Evolutionary conservation across 1,140 invertebrate genomes (phyloP), one percentile per base, ranked within the genome.

Genomic region (Lasaia peninsularis): DNA sequence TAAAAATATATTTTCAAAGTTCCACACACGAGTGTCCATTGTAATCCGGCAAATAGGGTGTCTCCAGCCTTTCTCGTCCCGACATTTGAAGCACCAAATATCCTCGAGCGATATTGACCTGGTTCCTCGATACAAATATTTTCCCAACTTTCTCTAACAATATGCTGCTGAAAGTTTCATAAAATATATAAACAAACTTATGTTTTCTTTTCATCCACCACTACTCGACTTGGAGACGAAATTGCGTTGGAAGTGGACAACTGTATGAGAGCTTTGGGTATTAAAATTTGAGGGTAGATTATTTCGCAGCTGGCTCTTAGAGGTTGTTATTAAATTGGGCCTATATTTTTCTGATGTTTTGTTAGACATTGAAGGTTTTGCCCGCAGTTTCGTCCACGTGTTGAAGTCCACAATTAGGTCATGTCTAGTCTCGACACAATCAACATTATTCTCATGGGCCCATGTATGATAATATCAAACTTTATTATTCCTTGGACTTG

Each of bases 141-240:
- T 55, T 11, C 14, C 34, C 32, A 32, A 57, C 31, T 24, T 57
- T 48, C 28, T 18, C 44, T 20, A 12, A 57, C 56, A 57, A 57
- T 50, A 57, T 57, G 56, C 33, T 20, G 18, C 55, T 57, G 32
- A 57, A 48, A 57, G 32, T 57, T 57, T 57, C 55, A 49, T 57
- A 32, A 40, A 40, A 44, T 44, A 44, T 21, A 50, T 57, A 51
- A 50, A 57, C 31, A 51, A 57, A 32, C 31, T 34, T 34, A 18
- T 50, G 56, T 50, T 57, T 50, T 51, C 56, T 51, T 50, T 57
- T 49, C 44, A 50, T 51, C 21, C n/a, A 16, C 40, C 40, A 20
- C 40, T 44, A 44, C 40, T 44, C 40, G 4, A 44, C 14, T 44
- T 20, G 40, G 9, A 44, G 16, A 44, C 1, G 40, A 44, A 44